Percentiles rank a stretch among this genome's conserved stretches.
Conservation (phyloP, 2,113 vertebrate genomes). For the Embiotoca jacksoni region DNA sequence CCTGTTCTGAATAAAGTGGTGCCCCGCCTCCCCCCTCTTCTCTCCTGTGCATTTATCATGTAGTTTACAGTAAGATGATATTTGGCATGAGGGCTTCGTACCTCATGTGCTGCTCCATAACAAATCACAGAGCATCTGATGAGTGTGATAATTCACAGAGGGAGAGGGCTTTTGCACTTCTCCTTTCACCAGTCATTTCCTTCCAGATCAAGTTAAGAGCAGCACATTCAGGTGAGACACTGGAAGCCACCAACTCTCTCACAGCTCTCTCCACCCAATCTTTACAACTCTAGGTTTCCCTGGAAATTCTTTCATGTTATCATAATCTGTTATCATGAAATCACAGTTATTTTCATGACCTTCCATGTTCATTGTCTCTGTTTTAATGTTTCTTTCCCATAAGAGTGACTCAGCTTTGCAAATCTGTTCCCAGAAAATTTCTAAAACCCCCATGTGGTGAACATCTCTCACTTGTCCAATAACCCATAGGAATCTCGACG, state of each 20-base stretch:
- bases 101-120: slow-evolving; percentile 33
- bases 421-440: neutral
- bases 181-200: slow-evolving; percentile 34
- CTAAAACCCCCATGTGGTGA: neutral
- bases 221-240: neutral
- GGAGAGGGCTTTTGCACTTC: slow-evolving; percentile 36
- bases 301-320: too few species aligned
- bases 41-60: slow-evolving; percentile 73
- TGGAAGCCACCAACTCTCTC: neutral
- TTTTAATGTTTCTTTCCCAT: neutral
- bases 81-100: slow-evolving; percentile 59
- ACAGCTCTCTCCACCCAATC: neutral
- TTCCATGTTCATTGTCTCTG: neutral
- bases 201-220: neutral
- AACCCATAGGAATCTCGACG: too few species aligned
- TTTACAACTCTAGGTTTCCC: neutral
- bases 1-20: slow-evolving; percentile 79
- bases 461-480: neutral
- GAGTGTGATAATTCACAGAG: slow-evolving; percentile 48
- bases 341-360: neutral
- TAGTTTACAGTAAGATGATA: slow-evolving; percentile 73
- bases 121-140: slow-evolving; percentile 60
- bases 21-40: slow-evolving; percentile 32
- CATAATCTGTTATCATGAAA: too few species aligned
- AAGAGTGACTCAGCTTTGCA: neutral